Evolutionary conservation across 2,888 invertebrate genomes (phyloP).

Genomic region (Hirudinaria manillensis): DNA sequence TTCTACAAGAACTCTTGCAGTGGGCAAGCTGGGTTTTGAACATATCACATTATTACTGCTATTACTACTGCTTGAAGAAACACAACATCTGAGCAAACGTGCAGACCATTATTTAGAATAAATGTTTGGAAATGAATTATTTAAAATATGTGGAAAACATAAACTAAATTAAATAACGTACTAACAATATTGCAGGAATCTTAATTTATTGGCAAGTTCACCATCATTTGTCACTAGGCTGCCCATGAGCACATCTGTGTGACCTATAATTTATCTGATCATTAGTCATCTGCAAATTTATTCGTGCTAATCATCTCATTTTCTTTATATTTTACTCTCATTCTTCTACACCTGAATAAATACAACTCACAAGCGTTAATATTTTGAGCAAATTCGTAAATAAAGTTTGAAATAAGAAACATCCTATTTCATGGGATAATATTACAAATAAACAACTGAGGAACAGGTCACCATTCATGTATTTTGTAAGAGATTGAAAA

Average conservation of each 20-base stretch:
- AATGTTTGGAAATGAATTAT: no score
- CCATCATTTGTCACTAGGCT: constrained; percentile 71
- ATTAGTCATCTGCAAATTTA: background rate
- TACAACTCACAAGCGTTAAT: no score
- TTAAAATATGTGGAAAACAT: background rate
- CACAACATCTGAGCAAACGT: no score
- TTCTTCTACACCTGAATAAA: no score
- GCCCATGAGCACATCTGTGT: constrained; percentile 95
- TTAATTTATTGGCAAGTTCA: constrained; percentile 66
- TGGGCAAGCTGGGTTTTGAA: no score
- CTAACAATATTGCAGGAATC: constrained; percentile 80
- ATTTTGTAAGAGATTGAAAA: constrained; percentile 88
- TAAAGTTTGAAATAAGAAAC: background rate
- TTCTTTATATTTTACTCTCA: no score
- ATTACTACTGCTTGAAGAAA: no score
- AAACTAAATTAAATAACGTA: constrained; percentile 28
- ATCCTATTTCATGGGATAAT: background rate
- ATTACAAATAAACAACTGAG: background rate
- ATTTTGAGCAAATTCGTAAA: no score
- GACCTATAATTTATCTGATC: constrained; percentile 58
- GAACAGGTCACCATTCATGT: constrained; percentile 71
- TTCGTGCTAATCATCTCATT: no score
- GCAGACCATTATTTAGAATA: no score
- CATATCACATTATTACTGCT: no score
- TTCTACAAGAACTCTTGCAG: no score